Conservation (phyloP, 2,888 invertebrate species). For the Tenthredo distinguenda region DNA sequence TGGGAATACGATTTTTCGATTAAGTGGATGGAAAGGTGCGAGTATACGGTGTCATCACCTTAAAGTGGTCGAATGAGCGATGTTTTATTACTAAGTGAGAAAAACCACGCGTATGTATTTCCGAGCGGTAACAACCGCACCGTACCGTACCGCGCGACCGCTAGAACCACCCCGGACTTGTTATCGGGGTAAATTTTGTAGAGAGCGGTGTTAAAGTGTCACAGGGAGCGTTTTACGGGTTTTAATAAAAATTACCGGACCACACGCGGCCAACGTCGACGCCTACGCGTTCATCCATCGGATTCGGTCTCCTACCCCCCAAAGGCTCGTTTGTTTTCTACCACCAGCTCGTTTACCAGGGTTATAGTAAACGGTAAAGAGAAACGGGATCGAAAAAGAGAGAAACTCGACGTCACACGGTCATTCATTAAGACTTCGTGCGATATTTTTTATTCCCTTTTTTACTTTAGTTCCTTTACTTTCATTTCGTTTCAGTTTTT, state of each 20-base stretch:
- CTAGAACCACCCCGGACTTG: neutral
- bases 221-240: slow-evolving; percentile 66
- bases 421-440: slow-evolving; percentile 71
- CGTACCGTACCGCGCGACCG: neutral
- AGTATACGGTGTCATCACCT: too few relatives aligned
- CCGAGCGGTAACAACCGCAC: neutral
- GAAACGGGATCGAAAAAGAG: neutral
- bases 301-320: slow-evolving; percentile 12
- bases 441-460: slow-evolving; percentile 67
- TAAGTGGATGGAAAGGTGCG: too few relatives aligned
- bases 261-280: slow-evolving; percentile 40
- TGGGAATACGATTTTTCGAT: too few relatives aligned
- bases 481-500: slow-evolving; percentile 55
- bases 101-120: slow-evolving; percentile 37
- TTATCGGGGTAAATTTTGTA: slow-evolving; percentile 24
- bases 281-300: slow-evolving; percentile 34
- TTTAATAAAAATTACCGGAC: slow-evolving; percentile 68
- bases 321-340: slow-evolving; percentile 40
- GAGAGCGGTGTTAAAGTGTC: slow-evolving; percentile 65
- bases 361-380: neutral
- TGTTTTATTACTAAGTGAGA: slow-evolving; percentile 36
- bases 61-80: too few relatives aligned
- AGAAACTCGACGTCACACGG: slow-evolving; percentile 54
- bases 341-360: neutral
- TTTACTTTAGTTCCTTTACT: slow-evolving; percentile 66